Base-by-base conservation (phyloP, 2,797 vertebrate species). In the Parauchenoglanis punctatus region DNA sequence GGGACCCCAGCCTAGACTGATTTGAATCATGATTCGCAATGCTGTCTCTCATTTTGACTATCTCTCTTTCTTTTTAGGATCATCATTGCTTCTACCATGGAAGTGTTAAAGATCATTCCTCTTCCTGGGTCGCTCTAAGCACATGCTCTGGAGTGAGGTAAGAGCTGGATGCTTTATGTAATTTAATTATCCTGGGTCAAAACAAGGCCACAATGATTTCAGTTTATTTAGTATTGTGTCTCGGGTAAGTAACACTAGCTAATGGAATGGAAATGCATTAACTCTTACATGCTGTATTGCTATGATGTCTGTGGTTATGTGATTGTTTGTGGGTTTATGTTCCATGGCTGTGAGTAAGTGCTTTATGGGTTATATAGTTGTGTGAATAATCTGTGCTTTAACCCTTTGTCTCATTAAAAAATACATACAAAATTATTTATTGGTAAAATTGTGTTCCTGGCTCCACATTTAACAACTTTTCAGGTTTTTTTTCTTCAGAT, bases 71-170 rank as follows among this genome's bases (percentile, higher is more conserved):
- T 77, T 25, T 85, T 12, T 88, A 96, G 96, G 94, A 95, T 90
- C 96, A 95, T 89, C 96, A 96, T 92, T 96, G 96, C 91, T 96
- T 96, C 92, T 96, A 96, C 92, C 96, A 96, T 2, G 96, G 96
- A 82, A 91, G 82, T 86, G 95, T 96, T 3, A 92, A 88, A 85
- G 95, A 93, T 90, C 93, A 95, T 88, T 88, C 91, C 12, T 93
- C 94, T 83, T 96, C 96, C 86, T 96, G 95, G 95, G 94, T 96
- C 0, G 96, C 94, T 86, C 88, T 96, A 92, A 96, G 95, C 93
- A 95, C 94, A 31, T 96, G 96, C 87, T 94, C 94, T 78, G 96
- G 96, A 93, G 87, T 96, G 90, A 96, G 95, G 96, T 96, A 94
- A 68, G 80, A 80, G 1, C 86, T 49, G 56, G 1, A 67, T 63